phyloP scores from a whole-genome alignment of 1,140 invertebrate species.

The Alviniconcha marisindica region DNA sequence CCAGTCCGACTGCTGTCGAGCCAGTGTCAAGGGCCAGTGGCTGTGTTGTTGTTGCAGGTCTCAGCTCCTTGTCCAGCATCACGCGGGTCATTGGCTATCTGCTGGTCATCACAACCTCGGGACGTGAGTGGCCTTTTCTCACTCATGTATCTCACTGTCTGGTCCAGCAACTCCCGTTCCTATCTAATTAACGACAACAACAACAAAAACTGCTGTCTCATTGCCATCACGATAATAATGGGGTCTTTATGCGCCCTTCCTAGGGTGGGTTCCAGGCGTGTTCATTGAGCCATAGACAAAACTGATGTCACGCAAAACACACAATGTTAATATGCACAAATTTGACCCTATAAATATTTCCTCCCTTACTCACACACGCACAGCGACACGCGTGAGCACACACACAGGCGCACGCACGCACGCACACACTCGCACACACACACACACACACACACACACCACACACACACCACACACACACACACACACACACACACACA shows the following conservation, averaged over 20 bases:
- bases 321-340: background rate
- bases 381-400: background rate
- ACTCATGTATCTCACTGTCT: no score
- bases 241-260: background rate
- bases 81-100: constrained; percentile 17
- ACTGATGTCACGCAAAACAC: no score
- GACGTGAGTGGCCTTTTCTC: background rate
- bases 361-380: no score
- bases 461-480: background rate
- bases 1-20: no score
- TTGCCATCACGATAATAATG: no score
- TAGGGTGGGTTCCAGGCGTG: background rate
- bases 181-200: background rate
- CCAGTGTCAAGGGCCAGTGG: no score
- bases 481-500: no score
- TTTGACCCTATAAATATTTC: background rate
- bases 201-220: no score
- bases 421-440: background rate
- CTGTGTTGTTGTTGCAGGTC: background rate
- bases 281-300: no score
- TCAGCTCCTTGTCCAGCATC: background rate
- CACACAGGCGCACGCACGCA: no score
- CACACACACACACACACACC: background rate
- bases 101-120: constrained; percentile 23
- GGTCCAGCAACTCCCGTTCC: no score